These are phyloP conservation scores for Diglossa cyanea DNA, from an alignment of 2,797 vertebrate species.

Conservation along the genomic window DNA sequence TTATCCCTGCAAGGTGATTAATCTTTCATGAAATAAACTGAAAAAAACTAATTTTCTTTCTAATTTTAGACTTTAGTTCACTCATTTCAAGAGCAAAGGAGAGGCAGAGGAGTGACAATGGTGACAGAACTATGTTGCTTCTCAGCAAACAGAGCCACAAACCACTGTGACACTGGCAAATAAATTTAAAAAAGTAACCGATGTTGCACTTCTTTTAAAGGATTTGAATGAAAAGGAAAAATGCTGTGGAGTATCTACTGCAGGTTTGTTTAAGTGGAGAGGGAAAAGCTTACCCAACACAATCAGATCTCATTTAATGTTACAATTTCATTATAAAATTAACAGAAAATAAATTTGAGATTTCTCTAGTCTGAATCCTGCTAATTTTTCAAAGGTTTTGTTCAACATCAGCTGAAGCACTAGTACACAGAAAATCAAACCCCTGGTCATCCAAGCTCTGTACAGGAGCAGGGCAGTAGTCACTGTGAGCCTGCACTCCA, in stretches of 20 bases:
- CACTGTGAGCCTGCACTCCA: background rate
- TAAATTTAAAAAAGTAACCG: background rate
- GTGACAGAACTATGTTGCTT: background rate
- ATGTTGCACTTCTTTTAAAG: background rate
- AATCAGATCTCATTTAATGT: fast-evolving
- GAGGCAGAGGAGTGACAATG: background rate
- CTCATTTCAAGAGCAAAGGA: background rate
- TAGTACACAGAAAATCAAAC: background rate
- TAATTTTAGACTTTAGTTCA: background rate
- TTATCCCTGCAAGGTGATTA: background rate
- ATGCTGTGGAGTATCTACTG: background rate
- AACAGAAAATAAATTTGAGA: background rate
- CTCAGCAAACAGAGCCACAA: background rate
- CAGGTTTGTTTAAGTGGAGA: background rate
- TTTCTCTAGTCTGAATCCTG: background rate
- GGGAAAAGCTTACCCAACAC: background rate
- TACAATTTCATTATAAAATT: background rate
- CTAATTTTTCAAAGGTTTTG: background rate
- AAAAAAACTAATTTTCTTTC: background rate
- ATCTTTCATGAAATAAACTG: background rate
- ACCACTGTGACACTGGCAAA: background rate
- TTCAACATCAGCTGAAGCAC: background rate
- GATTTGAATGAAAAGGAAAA: background rate
- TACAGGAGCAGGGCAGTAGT: background rate
- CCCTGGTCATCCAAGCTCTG: background rate